Percentiles rank a stretch among this genome's conserved stretches.
Conservation (phyloP, 2,888 invertebrate species). For the Erebia ligea region DNA sequence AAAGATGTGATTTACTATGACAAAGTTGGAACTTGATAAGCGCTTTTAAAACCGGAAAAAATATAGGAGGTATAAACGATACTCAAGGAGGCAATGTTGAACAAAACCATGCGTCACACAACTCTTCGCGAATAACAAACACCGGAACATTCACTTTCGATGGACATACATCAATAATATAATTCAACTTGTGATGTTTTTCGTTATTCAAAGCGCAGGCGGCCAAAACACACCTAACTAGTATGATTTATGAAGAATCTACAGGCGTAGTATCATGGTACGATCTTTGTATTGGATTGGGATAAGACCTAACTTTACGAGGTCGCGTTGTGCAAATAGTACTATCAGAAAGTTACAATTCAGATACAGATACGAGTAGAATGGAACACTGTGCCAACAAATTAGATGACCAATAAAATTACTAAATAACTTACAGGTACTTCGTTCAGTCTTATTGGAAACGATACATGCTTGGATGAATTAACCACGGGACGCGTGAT, state of each 20-base stretch:
- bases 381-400: too few relatives aligned
- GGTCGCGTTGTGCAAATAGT: too few relatives aligned
- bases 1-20: neutral
- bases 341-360: too few relatives aligned
- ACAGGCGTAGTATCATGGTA: neutral
- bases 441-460: too few relatives aligned
- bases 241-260: too few relatives aligned
- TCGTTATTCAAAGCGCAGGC: constrained; percentile 12
- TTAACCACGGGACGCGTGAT: too few relatives aligned
- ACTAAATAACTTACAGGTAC: too few relatives aligned
- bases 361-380: too few relatives aligned
- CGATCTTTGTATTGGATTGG: neutral
- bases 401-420: too few relatives aligned
- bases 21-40: neutral
- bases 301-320: too few relatives aligned
- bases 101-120: constrained; percentile 66
- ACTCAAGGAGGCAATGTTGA: constrained; percentile 46
- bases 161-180: constrained; percentile 60
- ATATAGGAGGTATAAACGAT: neutral
- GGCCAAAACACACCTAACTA: neutral
- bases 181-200: constrained; percentile 48
- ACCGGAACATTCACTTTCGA: constrained; percentile 79
- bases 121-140: constrained; percentile 72
- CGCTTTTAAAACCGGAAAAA: constrained; percentile 7
- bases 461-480: too few relatives aligned